phyloP scores from a whole-genome alignment of 2,888 invertebrate genomes.

The Apodemia hepburni region DNA sequence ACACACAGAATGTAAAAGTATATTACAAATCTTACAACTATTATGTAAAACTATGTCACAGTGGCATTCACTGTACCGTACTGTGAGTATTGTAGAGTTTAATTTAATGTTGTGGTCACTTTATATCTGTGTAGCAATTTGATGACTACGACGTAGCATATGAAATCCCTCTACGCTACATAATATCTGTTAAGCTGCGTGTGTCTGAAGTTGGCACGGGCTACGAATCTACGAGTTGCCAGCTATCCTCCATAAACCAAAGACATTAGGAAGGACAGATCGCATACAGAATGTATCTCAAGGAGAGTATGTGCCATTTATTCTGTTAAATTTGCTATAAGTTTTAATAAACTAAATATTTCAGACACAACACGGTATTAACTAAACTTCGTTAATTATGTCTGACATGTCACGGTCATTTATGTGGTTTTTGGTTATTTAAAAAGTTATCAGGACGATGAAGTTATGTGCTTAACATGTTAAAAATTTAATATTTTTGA shows the following conservation, averaged over 20 bases:
- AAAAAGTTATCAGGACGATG: too few relatives aligned
- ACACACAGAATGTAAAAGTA: too few relatives aligned
- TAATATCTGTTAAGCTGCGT: slow-evolving; percentile 51
- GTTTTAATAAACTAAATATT: background rate
- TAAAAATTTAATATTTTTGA: too few relatives aligned
- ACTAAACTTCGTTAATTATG: background rate
- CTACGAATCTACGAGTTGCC: slow-evolving; percentile 68
- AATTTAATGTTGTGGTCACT: background rate
- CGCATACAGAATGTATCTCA: background rate
- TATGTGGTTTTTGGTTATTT: too few relatives aligned
- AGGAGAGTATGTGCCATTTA: background rate
- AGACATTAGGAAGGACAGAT: slow-evolving; percentile 36
- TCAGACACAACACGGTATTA: background rate
- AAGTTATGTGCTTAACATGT: too few relatives aligned
- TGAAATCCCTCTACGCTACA: slow-evolving; percentile 34
- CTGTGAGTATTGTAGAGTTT: too few relatives aligned
- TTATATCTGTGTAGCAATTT: slow-evolving; percentile 18
- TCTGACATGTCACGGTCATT: too few relatives aligned
- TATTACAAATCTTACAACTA: too few relatives aligned
- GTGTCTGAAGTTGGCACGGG: slow-evolving; percentile 64
- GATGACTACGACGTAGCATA: slow-evolving; percentile 56
- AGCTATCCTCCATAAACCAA: slow-evolving; percentile 47
- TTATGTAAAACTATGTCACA: too few relatives aligned
- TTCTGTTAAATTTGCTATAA: background rate
- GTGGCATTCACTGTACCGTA: too few relatives aligned